A percentile compares a stretch with the other conserved stretches of the same genome.
Evolutionary conservation across 2,113 vertebrate species (phyloP).

Genomic region (Rhegmatorhina hoffmannsi): DNA sequence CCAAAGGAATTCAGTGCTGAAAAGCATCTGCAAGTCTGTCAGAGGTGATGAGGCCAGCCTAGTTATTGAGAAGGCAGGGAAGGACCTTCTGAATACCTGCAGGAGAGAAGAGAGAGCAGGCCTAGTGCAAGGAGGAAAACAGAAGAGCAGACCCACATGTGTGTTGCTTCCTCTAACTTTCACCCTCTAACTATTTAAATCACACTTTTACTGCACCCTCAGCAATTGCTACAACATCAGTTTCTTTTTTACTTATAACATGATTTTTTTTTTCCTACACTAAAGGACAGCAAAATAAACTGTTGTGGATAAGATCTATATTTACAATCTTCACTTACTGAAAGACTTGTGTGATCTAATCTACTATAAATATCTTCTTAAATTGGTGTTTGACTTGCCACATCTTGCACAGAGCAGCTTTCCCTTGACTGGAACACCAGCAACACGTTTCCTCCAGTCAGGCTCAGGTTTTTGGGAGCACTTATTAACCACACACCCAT

Average conservation of each 20-base stretch:
- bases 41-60: neutral
- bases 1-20: neutral
- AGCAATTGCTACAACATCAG: neutral
- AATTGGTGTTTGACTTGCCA: neutral
- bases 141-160: neutral
- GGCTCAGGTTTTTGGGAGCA: neutral
- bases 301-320: neutral
- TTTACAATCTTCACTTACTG: neutral
- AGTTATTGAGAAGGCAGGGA: neutral
- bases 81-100: neutral
- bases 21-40: neutral
- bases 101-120: neutral
- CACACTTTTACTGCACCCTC: neutral
- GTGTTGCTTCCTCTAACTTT: neutral
- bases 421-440: neutral
- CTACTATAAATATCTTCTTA: neutral
- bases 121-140: neutral
- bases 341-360: neutral
- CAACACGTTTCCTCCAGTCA: accelerated
- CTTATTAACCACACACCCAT: neutral
- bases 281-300: neutral
- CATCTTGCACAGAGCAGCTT: neutral
- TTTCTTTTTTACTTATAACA: neutral
- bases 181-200: neutral
- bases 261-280: neutral